Evolutionary conservation across 2,797 vertebrate species (phyloP).

Genomic region (Sebastiscus tertius): DNA sequence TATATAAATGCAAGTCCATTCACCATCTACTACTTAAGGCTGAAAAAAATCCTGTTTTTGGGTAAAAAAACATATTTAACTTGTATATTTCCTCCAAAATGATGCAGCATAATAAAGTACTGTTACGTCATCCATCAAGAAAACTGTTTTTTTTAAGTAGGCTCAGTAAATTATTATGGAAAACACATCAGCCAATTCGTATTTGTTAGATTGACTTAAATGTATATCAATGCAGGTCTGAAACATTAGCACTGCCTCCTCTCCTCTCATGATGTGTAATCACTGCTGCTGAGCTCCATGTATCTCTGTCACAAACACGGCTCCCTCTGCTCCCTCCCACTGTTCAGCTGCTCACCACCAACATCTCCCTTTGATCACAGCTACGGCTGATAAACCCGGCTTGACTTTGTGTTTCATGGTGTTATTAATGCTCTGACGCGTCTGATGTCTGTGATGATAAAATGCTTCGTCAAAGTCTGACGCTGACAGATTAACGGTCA

Average conservation of each 20-base stretch:
- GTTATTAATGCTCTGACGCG: neutral
- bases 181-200: neutral
- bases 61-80: neutral
- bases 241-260: neutral
- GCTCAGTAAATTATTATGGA: neutral
- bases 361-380: slow-evolving; percentile 24
- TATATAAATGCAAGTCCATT: no score
- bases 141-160: neutral
- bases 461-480: neutral
- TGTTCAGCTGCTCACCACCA: neutral
- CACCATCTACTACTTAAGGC: no score
- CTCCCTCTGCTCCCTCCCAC: slow-evolving; percentile 13
- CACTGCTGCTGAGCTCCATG: neutral
- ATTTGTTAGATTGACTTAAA: neutral
- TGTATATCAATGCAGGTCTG: neutral
- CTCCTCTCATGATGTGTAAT: neutral
- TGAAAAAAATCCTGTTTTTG: neutral
- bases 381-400: neutral
- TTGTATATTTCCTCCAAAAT: neutral
- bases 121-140: neutral
- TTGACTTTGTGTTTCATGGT: neutral
- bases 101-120: neutral
- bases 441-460: neutral
- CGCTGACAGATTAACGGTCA: neutral
- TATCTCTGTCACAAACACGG: neutral